Conservation (phyloP, 2,888 invertebrate species). For the Pandemis heparana region DNA sequence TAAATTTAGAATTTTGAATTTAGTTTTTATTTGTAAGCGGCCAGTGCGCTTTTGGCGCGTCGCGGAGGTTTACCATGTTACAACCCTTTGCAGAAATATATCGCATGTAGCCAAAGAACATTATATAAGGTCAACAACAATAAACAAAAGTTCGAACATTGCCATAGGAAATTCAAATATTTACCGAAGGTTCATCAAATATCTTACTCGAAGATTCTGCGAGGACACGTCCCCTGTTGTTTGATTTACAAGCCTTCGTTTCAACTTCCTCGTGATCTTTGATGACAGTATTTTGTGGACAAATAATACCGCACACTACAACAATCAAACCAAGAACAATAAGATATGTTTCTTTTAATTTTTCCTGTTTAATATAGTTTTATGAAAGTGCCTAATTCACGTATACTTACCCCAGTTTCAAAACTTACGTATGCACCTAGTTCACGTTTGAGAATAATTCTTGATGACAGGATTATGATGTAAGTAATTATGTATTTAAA, state of each 20-base stretch:
- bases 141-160: slow-evolving; percentile 37
- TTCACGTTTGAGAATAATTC: too few relatives aligned
- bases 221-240: slow-evolving; percentile 31
- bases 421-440: too few relatives aligned
- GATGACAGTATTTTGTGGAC: slow-evolving; percentile 34
- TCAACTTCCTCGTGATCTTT: slow-evolving; percentile 36
- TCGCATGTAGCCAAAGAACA: neutral
- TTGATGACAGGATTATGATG: too few relatives aligned
- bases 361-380: neutral
- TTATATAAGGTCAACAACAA: slow-evolving; percentile 26
- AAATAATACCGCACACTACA: slow-evolving; percentile 21
- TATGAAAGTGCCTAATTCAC: neutral
- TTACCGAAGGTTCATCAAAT: slow-evolving; percentile 37
- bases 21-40: too few relatives aligned
- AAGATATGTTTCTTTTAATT: neutral
- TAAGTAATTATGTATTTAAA: neutral
- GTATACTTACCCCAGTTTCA: neutral
- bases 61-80: too few relatives aligned
- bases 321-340: neutral
- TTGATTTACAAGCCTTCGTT: slow-evolving; percentile 38
- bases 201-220: slow-evolving; percentile 37
- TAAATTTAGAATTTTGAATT: too few relatives aligned
- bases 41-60: too few relatives aligned
- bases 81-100: neutral
- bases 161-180: slow-evolving; percentile 38